Percentiles rank a stretch among this genome's conserved stretches.
These are phyloP conservation scores for Bunonema sp. DNA, from an alignment of 2,888 invertebrate genomes.

Conservation along the genomic window DNA sequence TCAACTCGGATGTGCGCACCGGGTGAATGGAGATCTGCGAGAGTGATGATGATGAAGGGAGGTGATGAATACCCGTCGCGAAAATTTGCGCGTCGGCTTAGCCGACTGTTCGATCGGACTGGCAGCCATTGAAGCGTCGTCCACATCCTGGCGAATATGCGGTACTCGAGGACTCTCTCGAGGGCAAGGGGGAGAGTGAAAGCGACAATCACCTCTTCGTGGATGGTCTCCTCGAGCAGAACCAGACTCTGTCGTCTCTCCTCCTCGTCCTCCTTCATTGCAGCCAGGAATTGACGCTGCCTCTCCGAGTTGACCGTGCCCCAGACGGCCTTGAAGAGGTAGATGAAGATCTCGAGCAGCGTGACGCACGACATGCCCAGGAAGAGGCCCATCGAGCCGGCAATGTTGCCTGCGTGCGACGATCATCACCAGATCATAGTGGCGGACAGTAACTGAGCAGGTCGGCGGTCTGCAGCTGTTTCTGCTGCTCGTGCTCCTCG, in stretches of 20 bases:
- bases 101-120: too few relatives aligned
- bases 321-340: slow-evolving; percentile 21
- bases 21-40: too few relatives aligned
- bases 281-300: slow-evolving; percentile 22
- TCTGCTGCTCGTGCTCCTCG: slow-evolving; percentile 24
- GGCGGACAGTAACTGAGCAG: slow-evolving; percentile 10
- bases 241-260: slow-evolving; percentile 16
- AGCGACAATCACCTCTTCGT: slow-evolving; percentile 5
- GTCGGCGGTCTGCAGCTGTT: slow-evolving; percentile 25
- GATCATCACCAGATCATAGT: not conserved
- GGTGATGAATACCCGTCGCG: too few relatives aligned
- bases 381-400: slow-evolving; percentile 29
- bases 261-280: slow-evolving; percentile 11
- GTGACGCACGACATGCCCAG: slow-evolving; percentile 26
- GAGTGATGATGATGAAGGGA: too few relatives aligned
- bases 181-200: too few relatives aligned
- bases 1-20: too few relatives aligned
- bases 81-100: too few relatives aligned
- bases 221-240: slow-evolving; percentile 13
- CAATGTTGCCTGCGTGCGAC: slow-evolving; percentile 20
- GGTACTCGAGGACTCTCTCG: too few relatives aligned
- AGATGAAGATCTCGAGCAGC: slow-evolving; percentile 27
- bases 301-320: slow-evolving; percentile 20
- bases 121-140: too few relatives aligned
- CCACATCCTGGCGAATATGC: too few relatives aligned